Evolutionary conservation across 2,797 vertebrate genomes (phyloP), one percentile per base, ranked within the genome.

Genomic region (Poeciliopsis turneri): DNA sequence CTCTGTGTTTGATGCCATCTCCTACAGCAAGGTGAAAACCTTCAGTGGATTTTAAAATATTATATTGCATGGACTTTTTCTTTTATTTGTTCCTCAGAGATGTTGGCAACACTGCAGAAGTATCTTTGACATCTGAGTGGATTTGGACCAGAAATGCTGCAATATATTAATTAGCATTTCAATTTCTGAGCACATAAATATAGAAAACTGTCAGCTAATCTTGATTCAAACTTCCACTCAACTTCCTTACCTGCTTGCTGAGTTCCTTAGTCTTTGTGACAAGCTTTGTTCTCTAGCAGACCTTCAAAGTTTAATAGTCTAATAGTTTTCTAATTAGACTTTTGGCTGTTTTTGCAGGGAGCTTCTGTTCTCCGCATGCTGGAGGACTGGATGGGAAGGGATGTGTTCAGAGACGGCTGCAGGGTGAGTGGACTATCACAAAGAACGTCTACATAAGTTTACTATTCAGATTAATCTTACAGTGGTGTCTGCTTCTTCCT

Each of bases 361-460:
- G 96, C 97, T 2, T 99, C 98, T 0, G 95, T 99, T 88, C 96
- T 99, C 79, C 95, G 98, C 88, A 99, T 99, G 98, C 89, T 99
- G 84, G 95, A 92, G 94, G 95, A 97, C 84, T 98, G 97, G 97
- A 95, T 99, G 84, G 96, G 97, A 12, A 96, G 93, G 87, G 92
- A 96, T 0, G 20, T 23, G 1, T 99, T 99, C 92, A 95, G 94
- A 90, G 87, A 93, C 53, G 98, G 98, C 76, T 99, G 98, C 84
- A 96, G 93, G 93, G 98, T 99, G 94, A 92, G 89, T 87, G 28
- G 20, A 23, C 20, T 13, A n/a, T 16, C 72, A 13, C 4, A 12
- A 20, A 25, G 6, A 41, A 16, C 72, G 9, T 41, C 33, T 8
- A 5, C 41, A 28, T 41, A 55, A 39, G 15, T 25, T 10, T 41